Conservation (phyloP, 2,888 invertebrate genomes). For the Tubulanus polymorphus region DNA sequence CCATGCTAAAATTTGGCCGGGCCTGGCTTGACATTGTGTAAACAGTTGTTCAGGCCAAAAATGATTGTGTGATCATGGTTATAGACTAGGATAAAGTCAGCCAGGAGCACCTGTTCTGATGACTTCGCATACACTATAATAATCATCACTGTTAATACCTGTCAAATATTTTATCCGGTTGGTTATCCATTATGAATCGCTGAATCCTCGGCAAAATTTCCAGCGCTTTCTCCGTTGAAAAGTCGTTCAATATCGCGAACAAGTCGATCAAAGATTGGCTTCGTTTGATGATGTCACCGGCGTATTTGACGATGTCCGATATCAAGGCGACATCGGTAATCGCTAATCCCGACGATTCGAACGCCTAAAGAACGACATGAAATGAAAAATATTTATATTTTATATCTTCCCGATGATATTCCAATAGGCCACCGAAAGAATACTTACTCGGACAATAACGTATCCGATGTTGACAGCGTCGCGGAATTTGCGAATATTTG, state of each 20-base stretch:
- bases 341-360: no score
- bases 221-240: background rate
- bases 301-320: background rate
- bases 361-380: no score
- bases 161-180: constrained; percentile 26
- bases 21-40: no score
- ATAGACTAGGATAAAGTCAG: no score
- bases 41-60: no score
- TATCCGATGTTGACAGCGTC: background rate
- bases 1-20: no score
- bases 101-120: no score
- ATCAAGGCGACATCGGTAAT: no score
- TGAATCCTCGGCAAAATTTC: constrained; percentile 24
- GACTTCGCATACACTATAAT: no score
- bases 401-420: background rate
- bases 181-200: constrained; percentile 24
- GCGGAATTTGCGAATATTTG: background rate
- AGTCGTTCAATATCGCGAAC: constrained; percentile 9
- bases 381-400: background rate
- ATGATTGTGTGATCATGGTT: no score
- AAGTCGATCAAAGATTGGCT: background rate
- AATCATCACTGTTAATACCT: constrained; percentile 24
- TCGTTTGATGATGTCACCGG: background rate
- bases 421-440: background rate
- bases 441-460: background rate